Evolutionary conservation across 2,888 invertebrate species (phyloP).

Genomic region (Pogonocherus hispidulus): DNA sequence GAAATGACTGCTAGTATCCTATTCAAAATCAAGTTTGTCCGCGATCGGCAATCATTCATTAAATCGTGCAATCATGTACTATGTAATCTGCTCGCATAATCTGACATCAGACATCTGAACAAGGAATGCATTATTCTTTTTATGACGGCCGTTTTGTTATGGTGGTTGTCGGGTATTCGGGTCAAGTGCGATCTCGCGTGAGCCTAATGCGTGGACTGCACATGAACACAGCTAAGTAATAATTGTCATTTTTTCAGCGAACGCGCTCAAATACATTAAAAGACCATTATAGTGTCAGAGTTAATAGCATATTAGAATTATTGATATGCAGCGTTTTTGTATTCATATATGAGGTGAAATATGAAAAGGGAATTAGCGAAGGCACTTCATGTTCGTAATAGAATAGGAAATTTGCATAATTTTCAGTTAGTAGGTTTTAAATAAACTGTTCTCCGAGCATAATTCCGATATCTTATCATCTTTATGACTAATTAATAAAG

Average conservation of each 20-base stretch:
- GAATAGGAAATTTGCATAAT: too few species aligned
- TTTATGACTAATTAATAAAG: too few species aligned
- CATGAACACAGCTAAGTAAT: slow-evolving; percentile 7
- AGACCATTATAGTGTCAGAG: not conserved
- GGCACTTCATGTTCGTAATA: too few species aligned
- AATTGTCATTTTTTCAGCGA: not conserved
- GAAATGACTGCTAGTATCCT: too few species aligned
- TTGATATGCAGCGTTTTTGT: not conserved
- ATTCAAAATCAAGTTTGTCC: not conserved
- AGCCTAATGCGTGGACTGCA: slow-evolving; percentile 10
- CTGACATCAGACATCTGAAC: slow-evolving; percentile 16
- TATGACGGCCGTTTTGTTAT: slow-evolving; percentile 16
- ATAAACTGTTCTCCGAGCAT: too few species aligned
- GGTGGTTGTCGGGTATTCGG: not conserved
- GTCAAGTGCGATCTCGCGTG: slow-evolving; percentile 14
- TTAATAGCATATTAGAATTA: not conserved
- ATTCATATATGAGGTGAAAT: not conserved
- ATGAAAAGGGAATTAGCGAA: too few species aligned
- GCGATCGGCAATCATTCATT: not conserved
- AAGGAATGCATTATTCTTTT: slow-evolving; percentile 3
- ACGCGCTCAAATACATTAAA: not conserved
- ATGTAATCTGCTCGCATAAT: slow-evolving; percentile 14
- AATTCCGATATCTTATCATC: too few species aligned
- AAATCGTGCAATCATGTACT: not conserved
- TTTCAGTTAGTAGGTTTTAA: too few species aligned